phyloP scores from a whole-genome alignment of 2,797 vertebrate species.

The Selene dorsalis region DNA sequence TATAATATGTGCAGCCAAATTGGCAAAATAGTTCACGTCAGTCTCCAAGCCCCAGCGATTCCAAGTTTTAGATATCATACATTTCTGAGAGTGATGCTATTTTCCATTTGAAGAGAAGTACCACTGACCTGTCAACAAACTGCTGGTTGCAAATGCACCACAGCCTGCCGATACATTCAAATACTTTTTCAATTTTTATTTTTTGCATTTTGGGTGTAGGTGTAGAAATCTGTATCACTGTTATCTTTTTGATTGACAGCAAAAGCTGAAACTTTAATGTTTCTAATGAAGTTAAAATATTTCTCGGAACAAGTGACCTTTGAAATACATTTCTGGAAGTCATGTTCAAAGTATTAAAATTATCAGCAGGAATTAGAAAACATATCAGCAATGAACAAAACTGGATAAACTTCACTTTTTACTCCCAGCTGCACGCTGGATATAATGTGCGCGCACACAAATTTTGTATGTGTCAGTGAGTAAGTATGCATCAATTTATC shows the following conservation, averaged over 20 bases:
- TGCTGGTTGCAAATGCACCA: neutral
- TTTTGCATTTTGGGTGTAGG: neutral
- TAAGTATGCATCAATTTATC: slow-evolving; percentile 51
- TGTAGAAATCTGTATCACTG: neutral
- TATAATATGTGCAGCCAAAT: neutral
- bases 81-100: neutral
- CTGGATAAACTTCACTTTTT: neutral
- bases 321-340: neutral
- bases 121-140: neutral
- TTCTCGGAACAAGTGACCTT: neutral
- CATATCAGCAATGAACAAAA: neutral
- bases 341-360: neutral
- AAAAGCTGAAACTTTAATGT: neutral
- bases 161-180: neutral
- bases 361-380: neutral
- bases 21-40: neutral
- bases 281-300: neutral
- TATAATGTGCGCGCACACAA: neutral
- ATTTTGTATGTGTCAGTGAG: slow-evolving; percentile 16
- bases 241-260: neutral
- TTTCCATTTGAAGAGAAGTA: neutral
- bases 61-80: neutral
- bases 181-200: neutral
- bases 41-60: neutral
- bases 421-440: neutral